Base-by-base conservation (phyloP, 2,888 invertebrate genomes). In the Alloplasta piceator region DNA sequence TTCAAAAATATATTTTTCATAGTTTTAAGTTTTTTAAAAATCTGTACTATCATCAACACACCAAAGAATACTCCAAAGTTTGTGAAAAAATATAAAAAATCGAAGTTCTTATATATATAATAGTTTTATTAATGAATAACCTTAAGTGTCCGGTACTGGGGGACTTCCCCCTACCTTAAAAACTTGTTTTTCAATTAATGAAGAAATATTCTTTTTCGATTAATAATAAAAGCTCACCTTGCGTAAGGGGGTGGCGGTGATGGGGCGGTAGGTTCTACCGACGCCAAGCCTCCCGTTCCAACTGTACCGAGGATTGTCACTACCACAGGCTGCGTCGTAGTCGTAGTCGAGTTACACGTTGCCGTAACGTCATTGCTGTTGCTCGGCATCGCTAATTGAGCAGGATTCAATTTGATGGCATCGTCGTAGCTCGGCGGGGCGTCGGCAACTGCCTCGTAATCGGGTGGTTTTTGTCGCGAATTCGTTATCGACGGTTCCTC, bases 381-480 rank as follows among this genome's bases (percentile, higher is more conserved):
- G 79, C 86, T 88, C 50, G 86, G 73, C 68, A 87, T 88, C 12
- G 87, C 81, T 83, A 95, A 92, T 55, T 94, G 93, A 83, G 94
- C 93, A 14, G 95, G 95, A 92, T 94, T 94, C 82, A 96, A 92
- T 91, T 95, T 95, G 87, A 96, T 95, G 61, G 96, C 96, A 88
- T 95, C 95, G 89, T 95, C 95, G 91, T 96, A 96, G 14, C 95
- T 95, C 0, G 96, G 96, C 80, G 95, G 95, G 77, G 94, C 94
- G 50, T 95, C 95, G 6, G 95, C 94, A 70, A 95, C 95, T 6
- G 94, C 94, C 88, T 95, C 95, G 92, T 96, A 96, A 90, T 95
- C 95, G 1, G 96, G 96, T 46, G 96, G 95, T 90, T 96, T 96
- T 88, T 95, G 95, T 87, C 94, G 93, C 91, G 94, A 93, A 80